Evolutionary conservation across 2,888 invertebrate genomes (phyloP).

Genomic region (Ormyrus nitidulus): DNA sequence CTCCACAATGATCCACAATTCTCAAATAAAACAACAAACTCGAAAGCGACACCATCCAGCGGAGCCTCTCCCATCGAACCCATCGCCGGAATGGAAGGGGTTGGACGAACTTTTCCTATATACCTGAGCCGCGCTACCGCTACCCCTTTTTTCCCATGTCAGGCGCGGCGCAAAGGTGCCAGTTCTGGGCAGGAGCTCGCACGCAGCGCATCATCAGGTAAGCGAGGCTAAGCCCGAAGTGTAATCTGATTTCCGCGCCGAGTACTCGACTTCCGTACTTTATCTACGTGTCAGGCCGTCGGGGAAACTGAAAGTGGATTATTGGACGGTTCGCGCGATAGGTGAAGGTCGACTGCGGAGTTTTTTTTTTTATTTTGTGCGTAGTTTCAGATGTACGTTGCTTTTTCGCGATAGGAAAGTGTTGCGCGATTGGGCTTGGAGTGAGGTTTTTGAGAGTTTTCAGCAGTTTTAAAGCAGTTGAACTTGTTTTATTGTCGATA

Average conservation of each 20-base stretch:
- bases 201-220: conserved; percentile 66
- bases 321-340: conserved; percentile 35
- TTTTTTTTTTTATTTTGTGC: too few relatives aligned
- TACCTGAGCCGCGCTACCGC: background rate
- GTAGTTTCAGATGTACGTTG: too few relatives aligned
- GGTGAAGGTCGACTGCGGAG: too few relatives aligned
- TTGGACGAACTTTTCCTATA: conserved; percentile 55
- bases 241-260: conserved; percentile 65
- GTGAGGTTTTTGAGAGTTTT: too few relatives aligned
- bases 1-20: too few relatives aligned
- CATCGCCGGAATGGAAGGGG: background rate
- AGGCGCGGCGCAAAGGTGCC: conserved; percentile 53
- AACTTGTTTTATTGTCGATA: too few relatives aligned
- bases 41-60: too few relatives aligned
- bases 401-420: too few relatives aligned
- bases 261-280: conserved; percentile 34
- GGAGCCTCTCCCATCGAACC: too few relatives aligned
- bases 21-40: too few relatives aligned
- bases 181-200: conserved; percentile 73
- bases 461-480: too few relatives aligned
- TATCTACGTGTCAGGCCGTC: background rate
- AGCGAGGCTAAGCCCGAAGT: conserved; percentile 44
- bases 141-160: conserved; percentile 63
- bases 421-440: too few relatives aligned
- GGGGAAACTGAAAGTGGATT: conserved; percentile 56